Percentiles rank a stretch among this genome's conserved stretches.
These are phyloP conservation scores for Nannoperca obscura DNA, from an alignment of 2,797 vertebrate genomes.

Conservation along the genomic window DNA sequence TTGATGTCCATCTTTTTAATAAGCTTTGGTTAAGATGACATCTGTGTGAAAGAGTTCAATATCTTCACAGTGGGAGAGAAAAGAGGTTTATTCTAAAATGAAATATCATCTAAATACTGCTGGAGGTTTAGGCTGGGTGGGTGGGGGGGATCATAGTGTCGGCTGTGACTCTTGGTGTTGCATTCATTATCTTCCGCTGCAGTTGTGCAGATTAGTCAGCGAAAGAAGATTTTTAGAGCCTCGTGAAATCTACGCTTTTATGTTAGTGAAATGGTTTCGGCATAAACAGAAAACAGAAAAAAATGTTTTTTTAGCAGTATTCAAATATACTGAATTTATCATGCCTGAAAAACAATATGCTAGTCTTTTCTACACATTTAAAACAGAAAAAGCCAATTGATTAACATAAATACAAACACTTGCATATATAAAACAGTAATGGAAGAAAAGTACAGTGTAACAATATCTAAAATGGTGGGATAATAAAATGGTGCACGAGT, in stretches of 20 bases:
- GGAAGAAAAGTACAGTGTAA: slow-evolving; percentile 50
- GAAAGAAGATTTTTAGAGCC: slow-evolving; percentile 75
- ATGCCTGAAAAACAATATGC: slow-evolving; percentile 13
- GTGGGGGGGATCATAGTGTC: slow-evolving; percentile 67
- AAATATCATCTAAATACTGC: slow-evolving; percentile 86
- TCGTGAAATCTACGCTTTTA: slow-evolving; percentile 71
- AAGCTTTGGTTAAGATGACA: slow-evolving; percentile 88
- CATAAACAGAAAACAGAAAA: slow-evolving; percentile 50
- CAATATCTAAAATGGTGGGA: slow-evolving; percentile 71
- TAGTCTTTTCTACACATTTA: slow-evolving; percentile 15
- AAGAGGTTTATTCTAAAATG: slow-evolving; percentile 86
- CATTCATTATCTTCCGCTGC: slow-evolving; percentile 82
- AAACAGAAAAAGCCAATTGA: slow-evolving; percentile 39
- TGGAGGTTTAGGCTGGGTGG: slow-evolving; percentile 80
- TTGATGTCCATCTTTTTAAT: slow-evolving; percentile 88
- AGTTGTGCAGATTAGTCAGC: slow-evolving; percentile 83
- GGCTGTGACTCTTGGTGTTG: slow-evolving; percentile 70
- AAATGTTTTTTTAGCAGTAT: not conserved
- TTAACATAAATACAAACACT: slow-evolving; percentile 14
- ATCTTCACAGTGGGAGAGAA: slow-evolving; percentile 84
- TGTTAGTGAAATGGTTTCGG: slow-evolving; percentile 55
- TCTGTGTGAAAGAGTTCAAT: slow-evolving; percentile 87
- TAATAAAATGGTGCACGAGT: slow-evolving; percentile 69
- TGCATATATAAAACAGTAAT: slow-evolving; percentile 26
- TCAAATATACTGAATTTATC: slow-evolving; percentile 23